These are phyloP conservation scores for Potorous gilbertii DNA, from an alignment of 2,797 vertebrate species.

Conservation along the genomic window DNA sequence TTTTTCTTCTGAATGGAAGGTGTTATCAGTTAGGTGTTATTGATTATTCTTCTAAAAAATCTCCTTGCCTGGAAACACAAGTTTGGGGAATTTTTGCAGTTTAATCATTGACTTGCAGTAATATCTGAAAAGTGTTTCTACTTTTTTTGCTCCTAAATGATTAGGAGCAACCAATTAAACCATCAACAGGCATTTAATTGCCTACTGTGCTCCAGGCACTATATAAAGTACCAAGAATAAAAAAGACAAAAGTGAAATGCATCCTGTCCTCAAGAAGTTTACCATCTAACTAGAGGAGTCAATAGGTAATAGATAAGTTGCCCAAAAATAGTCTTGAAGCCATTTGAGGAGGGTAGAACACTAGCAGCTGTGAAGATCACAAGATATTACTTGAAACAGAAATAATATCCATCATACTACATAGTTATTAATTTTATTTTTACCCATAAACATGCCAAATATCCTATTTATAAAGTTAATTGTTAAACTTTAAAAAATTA, in stretches of 20 bases:
- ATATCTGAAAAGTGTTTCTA: neutral
- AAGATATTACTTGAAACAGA: neutral
- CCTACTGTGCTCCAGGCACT: neutral
- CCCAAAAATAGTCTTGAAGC: neutral
- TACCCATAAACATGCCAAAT: neutral
- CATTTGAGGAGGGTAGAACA: neutral
- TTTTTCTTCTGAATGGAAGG: neutral
- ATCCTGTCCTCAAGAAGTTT: neutral
- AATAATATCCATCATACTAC: neutral
- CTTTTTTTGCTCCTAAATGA: neutral
- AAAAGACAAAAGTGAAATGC: neutral
- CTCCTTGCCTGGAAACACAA: neutral
- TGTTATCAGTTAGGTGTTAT: neutral
- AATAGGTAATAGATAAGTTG: neutral
- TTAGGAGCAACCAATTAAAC: neutral
- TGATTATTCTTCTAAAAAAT: neutral
- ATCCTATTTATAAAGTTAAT: constrained; percentile 22
- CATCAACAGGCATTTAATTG: neutral
- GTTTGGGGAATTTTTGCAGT: neutral
- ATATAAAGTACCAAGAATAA: neutral
- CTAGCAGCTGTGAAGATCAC: neutral
- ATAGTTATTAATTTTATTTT: neutral
- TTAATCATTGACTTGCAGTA: neutral
- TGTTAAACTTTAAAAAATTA: constrained; percentile 25
- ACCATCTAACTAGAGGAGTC: neutral